Base-by-base conservation (phyloP, 2,888 invertebrate genomes). In the Glyphotaelius pellucidus region DNA sequence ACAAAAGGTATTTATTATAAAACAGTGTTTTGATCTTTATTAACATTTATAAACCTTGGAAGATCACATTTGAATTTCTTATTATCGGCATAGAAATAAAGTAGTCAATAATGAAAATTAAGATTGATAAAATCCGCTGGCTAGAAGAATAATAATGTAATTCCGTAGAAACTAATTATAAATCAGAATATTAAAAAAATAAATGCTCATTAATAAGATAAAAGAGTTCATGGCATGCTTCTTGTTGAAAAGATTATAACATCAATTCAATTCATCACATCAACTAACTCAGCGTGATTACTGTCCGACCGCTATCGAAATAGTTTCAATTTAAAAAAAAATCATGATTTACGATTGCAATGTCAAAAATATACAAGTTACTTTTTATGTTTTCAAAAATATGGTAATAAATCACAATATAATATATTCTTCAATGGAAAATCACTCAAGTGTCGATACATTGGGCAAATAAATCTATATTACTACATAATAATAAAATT, bases 11-110 rank as follows among this genome's bases (percentile, higher is more conserved):
- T 87, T 89, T 86, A 84, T 87, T 87, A 91, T 87, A 91, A 91
- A 91, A 91, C 87, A 91, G 86, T 88, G 84, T 87, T 84, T 90
- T 90, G 38, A 67, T 81, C 83, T 90, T 90, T 90, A 90, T 90
- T 90, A 84, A 90, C 67, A 83, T 47, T 90, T 80, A 90, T 90
- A 89, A 89, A 89, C 42, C 90, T 47, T 90, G 90, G 90, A 90
- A 90, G 90, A 90, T 90, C 90, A 84, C 52, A 90, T 32, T 84
- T 31, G 32, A 84, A 81, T 84, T 90, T 81, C 25, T 32, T 30
- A 89, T 79, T 38, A 84, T 90, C 47, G 84, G 67, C 88, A 89
- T 42, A 42, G 42, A 89, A 89, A 79, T 35, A 79, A 89, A 35
- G 38, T 79, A 89, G 88, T 89, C 88, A 89, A 89, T 35, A 35